Conservation (phyloP, 2,797 vertebrate genomes). For the Perodicticus potto region DNA sequence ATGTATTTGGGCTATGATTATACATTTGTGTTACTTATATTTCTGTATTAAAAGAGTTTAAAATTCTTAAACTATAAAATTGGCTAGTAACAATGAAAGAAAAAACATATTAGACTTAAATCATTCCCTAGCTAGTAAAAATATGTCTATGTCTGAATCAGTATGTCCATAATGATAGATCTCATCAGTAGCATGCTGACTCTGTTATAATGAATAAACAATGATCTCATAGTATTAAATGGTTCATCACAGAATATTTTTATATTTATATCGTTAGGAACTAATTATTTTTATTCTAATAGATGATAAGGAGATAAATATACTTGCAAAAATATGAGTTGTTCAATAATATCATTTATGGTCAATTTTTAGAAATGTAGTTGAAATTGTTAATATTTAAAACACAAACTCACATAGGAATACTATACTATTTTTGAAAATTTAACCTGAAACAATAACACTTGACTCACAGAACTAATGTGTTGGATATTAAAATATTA, state of each 20-base stretch:
- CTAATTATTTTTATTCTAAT: not conserved
- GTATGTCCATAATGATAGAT: not conserved
- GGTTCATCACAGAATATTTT: not conserved
- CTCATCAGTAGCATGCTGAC: not conserved
- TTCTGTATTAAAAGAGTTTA: not conserved
- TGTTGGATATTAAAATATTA: not conserved
- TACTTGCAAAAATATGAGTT: not conserved
- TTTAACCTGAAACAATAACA: not conserved
- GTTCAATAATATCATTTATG: not conserved
- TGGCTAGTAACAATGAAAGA: not conserved
- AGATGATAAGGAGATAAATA: not conserved
- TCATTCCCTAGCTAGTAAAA: not conserved
- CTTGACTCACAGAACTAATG: conserved; percentile 13
- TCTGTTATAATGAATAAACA: not conserved
- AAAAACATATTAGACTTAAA: not conserved
- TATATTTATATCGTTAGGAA: not conserved
- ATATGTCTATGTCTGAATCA: not conserved
- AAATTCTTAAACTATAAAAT: conserved; percentile 6
- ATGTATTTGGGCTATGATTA: not conserved
- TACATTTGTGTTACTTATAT: not conserved
- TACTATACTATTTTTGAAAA: not conserved
- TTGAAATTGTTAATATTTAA: not conserved
- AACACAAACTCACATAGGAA: not conserved
- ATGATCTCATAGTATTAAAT: not conserved
- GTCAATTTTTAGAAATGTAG: not conserved